Conservation (phyloP, 2,113 vertebrate genomes). For the Xyliphius kryptos region DNA sequence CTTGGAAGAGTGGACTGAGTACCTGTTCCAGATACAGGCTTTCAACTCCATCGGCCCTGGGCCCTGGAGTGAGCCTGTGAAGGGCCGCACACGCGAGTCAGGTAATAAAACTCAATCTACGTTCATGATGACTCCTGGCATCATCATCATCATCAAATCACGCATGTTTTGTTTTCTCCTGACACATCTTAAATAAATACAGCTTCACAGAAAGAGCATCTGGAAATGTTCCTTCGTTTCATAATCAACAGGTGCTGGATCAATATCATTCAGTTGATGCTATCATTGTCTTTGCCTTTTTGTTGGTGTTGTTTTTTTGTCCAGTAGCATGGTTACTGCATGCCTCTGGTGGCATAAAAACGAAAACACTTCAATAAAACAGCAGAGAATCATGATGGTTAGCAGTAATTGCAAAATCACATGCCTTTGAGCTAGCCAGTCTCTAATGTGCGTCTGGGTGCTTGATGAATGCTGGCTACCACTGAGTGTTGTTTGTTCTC, state of each 20-base stretch:
- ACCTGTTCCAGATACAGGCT: constrained; percentile 83
- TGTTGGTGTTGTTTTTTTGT: constrained; percentile 9
- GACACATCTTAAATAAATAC: background rate
- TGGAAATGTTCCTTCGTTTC: constrained; percentile 25
- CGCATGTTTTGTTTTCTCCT: background rate
- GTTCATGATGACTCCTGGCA: background rate
- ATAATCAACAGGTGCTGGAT: constrained; percentile 15
- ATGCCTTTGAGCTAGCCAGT: too few species aligned
- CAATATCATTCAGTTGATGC: constrained; percentile 21
- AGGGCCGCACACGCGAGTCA: constrained; percentile 77
- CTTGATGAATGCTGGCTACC: too few species aligned
- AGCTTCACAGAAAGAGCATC: constrained; percentile 19
- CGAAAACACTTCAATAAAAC: too few species aligned
- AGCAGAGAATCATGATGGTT: too few species aligned
- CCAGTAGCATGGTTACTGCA: constrained; percentile 14
- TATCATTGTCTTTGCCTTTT: constrained; percentile 18
- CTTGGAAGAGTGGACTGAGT: constrained; percentile 83
- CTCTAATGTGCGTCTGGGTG: too few species aligned
- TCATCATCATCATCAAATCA: too few species aligned
- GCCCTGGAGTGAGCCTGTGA: constrained; percentile 77
- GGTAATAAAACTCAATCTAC: constrained; percentile 58
- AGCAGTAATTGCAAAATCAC: too few species aligned
- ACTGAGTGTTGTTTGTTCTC: too few species aligned
- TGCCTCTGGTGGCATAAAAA: constrained; percentile 21
- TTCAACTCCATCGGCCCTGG: constrained; percentile 88